Evolutionary conservation across 2,888 invertebrate genomes (phyloP).

Genomic region (Anthophora plumipes): DNA sequence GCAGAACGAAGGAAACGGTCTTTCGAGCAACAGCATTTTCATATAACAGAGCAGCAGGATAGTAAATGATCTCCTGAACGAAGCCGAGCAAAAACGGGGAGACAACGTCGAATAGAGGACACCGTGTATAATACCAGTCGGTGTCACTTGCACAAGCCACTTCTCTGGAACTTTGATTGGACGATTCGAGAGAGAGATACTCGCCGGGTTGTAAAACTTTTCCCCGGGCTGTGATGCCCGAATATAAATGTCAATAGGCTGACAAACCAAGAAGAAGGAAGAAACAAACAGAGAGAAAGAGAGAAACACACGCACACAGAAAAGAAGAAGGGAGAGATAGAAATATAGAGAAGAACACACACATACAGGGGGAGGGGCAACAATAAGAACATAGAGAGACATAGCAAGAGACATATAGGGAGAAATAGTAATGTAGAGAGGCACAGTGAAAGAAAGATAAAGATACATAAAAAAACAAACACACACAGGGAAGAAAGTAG

Average conservation of each 20-base stretch:
- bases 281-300: background rate
- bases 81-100: conserved; percentile 39
- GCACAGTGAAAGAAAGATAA: no score
- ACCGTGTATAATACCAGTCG: conserved; percentile 22
- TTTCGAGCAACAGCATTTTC: conserved; percentile 27
- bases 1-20: conserved; percentile 30
- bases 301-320: background rate
- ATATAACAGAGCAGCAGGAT: conserved; percentile 30
- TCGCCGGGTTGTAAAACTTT: conserved; percentile 51
- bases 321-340: no score
- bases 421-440: no score
- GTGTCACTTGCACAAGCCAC: conserved; percentile 52
- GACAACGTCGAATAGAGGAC: conserved; percentile 22
- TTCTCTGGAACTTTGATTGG: conserved; percentile 75
- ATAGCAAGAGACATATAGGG: no score
- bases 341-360: no score
- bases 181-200: conserved; percentile 42
- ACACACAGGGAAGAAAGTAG: no score
- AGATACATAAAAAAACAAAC: no score
- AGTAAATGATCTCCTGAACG: conserved; percentile 47
- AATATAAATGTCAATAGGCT: conserved; percentile 55
- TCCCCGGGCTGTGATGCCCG: conserved; percentile 48
- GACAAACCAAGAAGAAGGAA: background rate
- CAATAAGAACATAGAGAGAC: no score
- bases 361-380: no score